These are phyloP conservation scores for Brachyalestes nurse DNA, from an alignment of 2,797 vertebrate species.

Conservation along the genomic window DNA sequence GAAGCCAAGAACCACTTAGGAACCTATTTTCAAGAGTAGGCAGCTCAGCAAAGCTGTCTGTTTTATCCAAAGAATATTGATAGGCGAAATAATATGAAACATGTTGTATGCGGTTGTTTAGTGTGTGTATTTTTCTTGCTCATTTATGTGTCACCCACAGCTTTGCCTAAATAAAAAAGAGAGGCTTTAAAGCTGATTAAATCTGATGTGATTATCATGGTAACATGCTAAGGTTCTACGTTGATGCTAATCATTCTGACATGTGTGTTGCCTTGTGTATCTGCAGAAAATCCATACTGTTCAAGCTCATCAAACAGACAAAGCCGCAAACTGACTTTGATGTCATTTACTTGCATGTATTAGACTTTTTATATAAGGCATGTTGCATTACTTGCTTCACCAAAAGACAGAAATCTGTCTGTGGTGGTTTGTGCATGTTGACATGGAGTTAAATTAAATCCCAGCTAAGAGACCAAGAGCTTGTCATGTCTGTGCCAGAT, in stretches of 20 bases:
- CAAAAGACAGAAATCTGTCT: neutral
- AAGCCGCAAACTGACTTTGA: constrained; percentile 34
- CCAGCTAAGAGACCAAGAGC: neutral
- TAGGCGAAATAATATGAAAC: neutral
- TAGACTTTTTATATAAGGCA: constrained; percentile 23
- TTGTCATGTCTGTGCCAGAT: neutral
- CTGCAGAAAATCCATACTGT: constrained; percentile 50
- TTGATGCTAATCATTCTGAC: constrained; percentile 51
- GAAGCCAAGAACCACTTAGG: neutral
- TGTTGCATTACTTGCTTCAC: neutral
- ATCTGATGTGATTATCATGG: constrained; percentile 54
- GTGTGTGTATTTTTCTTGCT: constrained; percentile 5
- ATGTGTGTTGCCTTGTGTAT: constrained; percentile 32
- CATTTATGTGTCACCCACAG: constrained; percentile 27
- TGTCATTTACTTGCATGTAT: constrained; percentile 29
- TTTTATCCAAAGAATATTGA: neutral
- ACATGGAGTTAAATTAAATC: constrained; percentile 4
- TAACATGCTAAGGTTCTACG: constrained; percentile 44
- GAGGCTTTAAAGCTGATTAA: constrained; percentile 46
- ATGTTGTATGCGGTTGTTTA: neutral
- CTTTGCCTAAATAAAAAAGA: constrained; percentile 24
- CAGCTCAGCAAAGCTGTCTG: too few relatives aligned
- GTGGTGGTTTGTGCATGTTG: neutral
- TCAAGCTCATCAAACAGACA: constrained; percentile 45
- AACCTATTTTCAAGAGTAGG: neutral